phyloP scores from a whole-genome alignment of 2,113 vertebrate genomes.

The Leuciscus idus region DNA sequence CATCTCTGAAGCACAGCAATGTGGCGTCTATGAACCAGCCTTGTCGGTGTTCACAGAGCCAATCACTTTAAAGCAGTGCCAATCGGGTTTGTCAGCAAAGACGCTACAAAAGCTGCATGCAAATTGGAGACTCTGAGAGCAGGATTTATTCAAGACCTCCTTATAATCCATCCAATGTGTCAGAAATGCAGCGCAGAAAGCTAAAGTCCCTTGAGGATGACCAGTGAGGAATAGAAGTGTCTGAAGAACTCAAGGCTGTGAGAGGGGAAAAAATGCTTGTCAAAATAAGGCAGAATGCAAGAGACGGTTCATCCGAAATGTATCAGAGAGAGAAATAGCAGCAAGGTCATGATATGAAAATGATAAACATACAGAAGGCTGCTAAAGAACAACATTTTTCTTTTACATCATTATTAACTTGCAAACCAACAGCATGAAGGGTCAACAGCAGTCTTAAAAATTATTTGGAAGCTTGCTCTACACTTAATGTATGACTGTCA shows the following conservation, averaged over 20 bases:
- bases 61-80: slow-evolving; percentile 40
- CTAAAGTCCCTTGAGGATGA: slow-evolving; percentile 23
- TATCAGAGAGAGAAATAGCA: not conserved
- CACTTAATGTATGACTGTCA: not conserved
- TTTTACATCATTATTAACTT: slow-evolving; percentile 6
- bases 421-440: not conserved
- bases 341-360: not conserved
- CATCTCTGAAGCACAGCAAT: not conserved
- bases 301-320: not conserved
- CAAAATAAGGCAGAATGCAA: not conserved
- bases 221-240: slow-evolving; percentile 9
- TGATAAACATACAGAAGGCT: not conserved
- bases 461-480: not conserved
- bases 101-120: slow-evolving; percentile 41
- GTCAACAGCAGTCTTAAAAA: not conserved
- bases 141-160: slow-evolving; percentile 45
- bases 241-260: not conserved
- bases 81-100: slow-evolving; percentile 49
- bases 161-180: slow-evolving; percentile 38
- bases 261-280: not conserved
- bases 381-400: not conserved
- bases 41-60: not conserved
- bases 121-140: slow-evolving; percentile 34
- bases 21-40: not conserved
- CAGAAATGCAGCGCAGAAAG: slow-evolving; percentile 35